Evolutionary conservation across 2,797 vertebrate genomes (phyloP).

Genomic region (Numenius phaeopus): DNA sequence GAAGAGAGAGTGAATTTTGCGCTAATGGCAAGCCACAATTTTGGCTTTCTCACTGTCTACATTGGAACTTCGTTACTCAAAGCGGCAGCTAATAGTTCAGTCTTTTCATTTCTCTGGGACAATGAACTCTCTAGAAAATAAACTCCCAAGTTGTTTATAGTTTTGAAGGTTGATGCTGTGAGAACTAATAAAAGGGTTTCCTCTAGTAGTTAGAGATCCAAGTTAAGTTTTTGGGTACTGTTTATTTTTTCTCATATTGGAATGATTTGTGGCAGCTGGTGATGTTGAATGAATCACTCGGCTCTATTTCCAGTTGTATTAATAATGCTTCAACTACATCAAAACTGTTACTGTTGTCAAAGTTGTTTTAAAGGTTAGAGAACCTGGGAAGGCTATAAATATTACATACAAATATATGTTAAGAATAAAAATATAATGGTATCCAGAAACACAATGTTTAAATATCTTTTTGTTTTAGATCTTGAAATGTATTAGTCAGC

Average conservation of each 20-base stretch:
- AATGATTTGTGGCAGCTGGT: not conserved
- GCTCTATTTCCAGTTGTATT: not conserved
- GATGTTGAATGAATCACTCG: not conserved
- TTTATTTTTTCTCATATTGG: not conserved
- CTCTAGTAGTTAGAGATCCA: not conserved
- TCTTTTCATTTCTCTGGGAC: not conserved
- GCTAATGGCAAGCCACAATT: not conserved
- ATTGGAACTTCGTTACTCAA: fast-evolving
- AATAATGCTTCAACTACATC: not conserved
- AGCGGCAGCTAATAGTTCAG: not conserved
- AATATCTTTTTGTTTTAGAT: conserved; percentile 81
- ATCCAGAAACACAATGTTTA: not conserved
- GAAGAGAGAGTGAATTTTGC: not conserved
- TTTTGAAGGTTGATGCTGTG: not conserved
- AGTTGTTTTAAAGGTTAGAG: not conserved
- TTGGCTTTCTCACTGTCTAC: not conserved
- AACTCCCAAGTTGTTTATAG: not conserved
- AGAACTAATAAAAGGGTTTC: not conserved
- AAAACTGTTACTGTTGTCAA: not conserved
- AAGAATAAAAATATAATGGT: not conserved
- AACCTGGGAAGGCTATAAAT: not conserved
- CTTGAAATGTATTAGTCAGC: conserved; percentile 94
- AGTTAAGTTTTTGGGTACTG: not conserved
- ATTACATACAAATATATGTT: not conserved
- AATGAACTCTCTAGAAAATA: not conserved